These are phyloP conservation scores for Hirtodrosophila trivittata DNA, from an alignment of 2,888 invertebrate species.

Conservation along the genomic window DNA sequence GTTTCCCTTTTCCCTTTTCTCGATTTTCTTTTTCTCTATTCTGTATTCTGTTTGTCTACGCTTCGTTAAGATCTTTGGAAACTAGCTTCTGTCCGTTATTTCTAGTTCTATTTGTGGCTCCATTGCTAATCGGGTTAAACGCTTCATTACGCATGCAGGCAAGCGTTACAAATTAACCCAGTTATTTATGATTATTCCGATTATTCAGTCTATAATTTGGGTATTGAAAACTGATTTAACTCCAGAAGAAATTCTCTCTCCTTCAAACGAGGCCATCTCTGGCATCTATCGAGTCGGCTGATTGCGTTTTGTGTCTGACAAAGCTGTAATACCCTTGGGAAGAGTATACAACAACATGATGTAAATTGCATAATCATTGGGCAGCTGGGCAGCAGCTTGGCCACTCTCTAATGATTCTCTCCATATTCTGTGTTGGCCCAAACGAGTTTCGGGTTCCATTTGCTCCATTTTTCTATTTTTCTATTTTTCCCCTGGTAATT, in stretches of 20 bases:
- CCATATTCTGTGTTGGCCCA: slow-evolving; percentile 29
- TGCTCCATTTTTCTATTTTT: slow-evolving; percentile 60
- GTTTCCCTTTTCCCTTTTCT: slow-evolving; percentile 12
- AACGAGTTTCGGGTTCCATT: slow-evolving; percentile 49
- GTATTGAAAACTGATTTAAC: slow-evolving; percentile 64
- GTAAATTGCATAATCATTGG: slow-evolving; percentile 73
- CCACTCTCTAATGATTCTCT: slow-evolving; percentile 32
- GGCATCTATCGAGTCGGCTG: too few species aligned
- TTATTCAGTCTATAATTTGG: slow-evolving; percentile 61
- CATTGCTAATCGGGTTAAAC: slow-evolving; percentile 64
- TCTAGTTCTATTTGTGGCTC: slow-evolving; percentile 19
- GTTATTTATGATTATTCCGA: slow-evolving; percentile 78
- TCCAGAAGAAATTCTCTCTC: slow-evolving; percentile 16
- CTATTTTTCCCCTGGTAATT: slow-evolving; percentile 57
- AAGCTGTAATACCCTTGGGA: slow-evolving; percentile 7
- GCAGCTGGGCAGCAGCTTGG: slow-evolving; percentile 44
- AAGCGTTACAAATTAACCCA: slow-evolving; percentile 81
- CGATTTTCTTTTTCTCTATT: slow-evolving; percentile 16
- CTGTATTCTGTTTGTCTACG: slow-evolving; percentile 11
- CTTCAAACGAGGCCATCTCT: too few species aligned
- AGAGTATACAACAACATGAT: slow-evolving; percentile 36
- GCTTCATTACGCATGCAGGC: slow-evolving; percentile 74
- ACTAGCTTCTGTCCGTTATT: slow-evolving; percentile 27
- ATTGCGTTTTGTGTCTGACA: slow-evolving; percentile 9
- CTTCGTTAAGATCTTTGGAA: slow-evolving; percentile 39